These are phyloP conservation scores for Semaprochilodus insignis DNA, from an alignment of 2,797 vertebrate species.

Conservation along the genomic window DNA sequence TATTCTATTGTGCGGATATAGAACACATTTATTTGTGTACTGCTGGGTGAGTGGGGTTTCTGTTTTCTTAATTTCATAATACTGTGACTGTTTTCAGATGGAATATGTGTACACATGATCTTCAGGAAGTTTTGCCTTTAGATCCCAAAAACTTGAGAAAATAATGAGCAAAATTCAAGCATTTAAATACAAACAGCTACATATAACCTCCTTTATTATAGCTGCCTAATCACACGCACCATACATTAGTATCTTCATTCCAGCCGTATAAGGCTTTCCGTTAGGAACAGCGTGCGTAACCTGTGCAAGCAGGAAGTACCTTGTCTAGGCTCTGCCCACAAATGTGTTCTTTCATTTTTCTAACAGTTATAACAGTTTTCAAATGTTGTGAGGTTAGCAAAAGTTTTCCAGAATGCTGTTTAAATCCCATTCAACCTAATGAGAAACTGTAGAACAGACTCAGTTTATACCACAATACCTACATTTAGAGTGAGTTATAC, in stretches of 20 bases:
- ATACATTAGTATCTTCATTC: background rate
- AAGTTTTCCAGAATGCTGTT: too few species aligned
- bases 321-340: background rate
- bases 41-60: constrained; percentile 71
- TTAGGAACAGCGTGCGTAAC: background rate
- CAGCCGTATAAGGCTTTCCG: background rate
- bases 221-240: background rate
- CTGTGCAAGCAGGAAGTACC: background rate
- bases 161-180: background rate
- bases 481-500: too few species aligned
- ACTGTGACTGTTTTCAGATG: constrained; percentile 56
- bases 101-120: background rate
- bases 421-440: background rate
- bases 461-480: too few species aligned
- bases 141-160: background rate
- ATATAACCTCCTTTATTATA: background rate
- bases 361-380: too few species aligned
- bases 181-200: background rate
- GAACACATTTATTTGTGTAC: constrained; percentile 77
- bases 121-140: constrained; percentile 16
- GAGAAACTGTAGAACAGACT: background rate
- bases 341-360: background rate
- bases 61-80: constrained; percentile 25
- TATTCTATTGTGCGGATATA: constrained; percentile 62
- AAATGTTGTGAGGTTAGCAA: background rate